These are phyloP conservation scores for Pasiphila rectangulata DNA, from an alignment of 2,888 invertebrate species.

Conservation along the genomic window DNA sequence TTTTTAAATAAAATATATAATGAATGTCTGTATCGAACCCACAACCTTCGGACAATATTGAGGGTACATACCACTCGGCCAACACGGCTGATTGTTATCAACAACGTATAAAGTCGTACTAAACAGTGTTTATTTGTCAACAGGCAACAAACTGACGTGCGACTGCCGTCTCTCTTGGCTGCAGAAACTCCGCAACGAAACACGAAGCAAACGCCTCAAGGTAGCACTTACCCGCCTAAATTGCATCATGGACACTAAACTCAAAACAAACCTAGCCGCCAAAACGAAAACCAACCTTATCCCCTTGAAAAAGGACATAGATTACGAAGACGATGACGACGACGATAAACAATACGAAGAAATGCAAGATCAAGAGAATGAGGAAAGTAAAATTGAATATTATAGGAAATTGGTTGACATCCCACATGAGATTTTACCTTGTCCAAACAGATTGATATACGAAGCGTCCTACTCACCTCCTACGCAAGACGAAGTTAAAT, in stretches of 20 bases:
- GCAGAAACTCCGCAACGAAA: conserved; percentile 86
- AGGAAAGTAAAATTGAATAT: conserved; percentile 59
- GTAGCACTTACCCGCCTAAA: conserved; percentile 84
- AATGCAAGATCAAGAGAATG: conserved; percentile 68
- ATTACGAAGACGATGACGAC: conserved; percentile 60
- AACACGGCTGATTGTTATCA: too few relatives aligned
- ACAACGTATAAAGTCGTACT: too few relatives aligned
- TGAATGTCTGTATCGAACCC: too few relatives aligned
- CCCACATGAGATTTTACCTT: conserved; percentile 62
- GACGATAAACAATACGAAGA: conserved; percentile 67
- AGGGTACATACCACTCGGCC: too few relatives aligned
- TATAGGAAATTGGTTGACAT: conserved; percentile 63
- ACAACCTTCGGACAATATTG: too few relatives aligned
- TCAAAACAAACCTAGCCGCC: conserved; percentile 46
- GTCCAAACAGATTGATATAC: conserved; percentile 60
- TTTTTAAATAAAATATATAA: too few relatives aligned
- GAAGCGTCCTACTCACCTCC: conserved; percentile 67
- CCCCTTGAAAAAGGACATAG: conserved; percentile 45
- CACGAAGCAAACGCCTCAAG: conserved; percentile 84
- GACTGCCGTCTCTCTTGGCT: conserved; percentile 92
- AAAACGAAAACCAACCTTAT: conserved; percentile 40
- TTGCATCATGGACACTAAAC: conserved; percentile 82
- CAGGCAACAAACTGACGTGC: conserved; percentile 91
- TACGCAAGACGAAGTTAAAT: conserved; percentile 73
- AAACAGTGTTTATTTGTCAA: too few relatives aligned